Base-by-base conservation (phyloP, 2,888 invertebrate species). In the Conomelus anceps region DNA sequence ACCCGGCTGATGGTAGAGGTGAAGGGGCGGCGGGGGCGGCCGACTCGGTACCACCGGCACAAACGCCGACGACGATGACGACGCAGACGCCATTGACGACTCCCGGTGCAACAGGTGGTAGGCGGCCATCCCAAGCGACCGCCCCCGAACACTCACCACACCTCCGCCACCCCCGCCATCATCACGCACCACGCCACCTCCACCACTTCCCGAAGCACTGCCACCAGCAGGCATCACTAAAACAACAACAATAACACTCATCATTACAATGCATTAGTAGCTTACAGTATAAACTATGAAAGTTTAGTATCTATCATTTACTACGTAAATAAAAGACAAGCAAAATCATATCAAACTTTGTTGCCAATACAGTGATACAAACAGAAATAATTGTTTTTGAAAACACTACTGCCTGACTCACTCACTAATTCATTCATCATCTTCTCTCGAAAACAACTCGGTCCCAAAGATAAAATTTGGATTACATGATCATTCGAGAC, bases 41-140 rank as follows among this genome's bases (percentile, higher is more conserved):
- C 97, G 94, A 85, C 96, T 96, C 17, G 98, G 98, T 89, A 98
- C 96, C 89, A 98, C 98, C 34, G 98, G 97, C 88, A 97, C 97
- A 93, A 98, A 98, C 0, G 98, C 98, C 20, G 97, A 97, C 11
- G 97, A 85, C 97, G 95, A 93, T 1, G 34, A 7, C 1, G 34
- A 88, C 89, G 86, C 89, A 88, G 90, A 88, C 23, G 86, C 23
- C 24, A 23, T 92, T 90, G 84, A 91, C 34, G 34, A 9, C 23
- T 23, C 88, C 24, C 22, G 92, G 91, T 4, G 91, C 92, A 87
- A 91, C 3, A 90, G 94, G 94, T 91, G 94, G 93, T 93, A 93
- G 34, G 89, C 90, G 89, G 93, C 93, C 93, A 94, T 93, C 94
- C 94, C 94, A 88, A 95, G 94, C 91, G 94, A 96, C 94, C 95